Base-by-base conservation (phyloP, 2,888 invertebrate species). In the Germaria angustata region DNA sequence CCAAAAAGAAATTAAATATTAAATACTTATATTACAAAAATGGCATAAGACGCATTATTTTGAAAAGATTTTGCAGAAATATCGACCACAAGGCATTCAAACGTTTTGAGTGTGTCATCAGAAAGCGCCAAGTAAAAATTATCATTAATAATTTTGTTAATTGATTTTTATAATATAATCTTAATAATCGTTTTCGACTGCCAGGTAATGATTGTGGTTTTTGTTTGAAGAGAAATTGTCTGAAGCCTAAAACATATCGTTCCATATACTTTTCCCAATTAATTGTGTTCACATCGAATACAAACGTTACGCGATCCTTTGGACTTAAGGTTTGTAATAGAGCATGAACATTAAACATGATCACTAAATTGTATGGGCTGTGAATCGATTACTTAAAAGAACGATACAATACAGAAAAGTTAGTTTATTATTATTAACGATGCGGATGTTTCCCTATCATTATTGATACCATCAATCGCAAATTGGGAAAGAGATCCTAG, bases 231-330 rank as follows among this genome's bases (percentile, higher is more conserved):
- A 98, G 94, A 92, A 96, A 98, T 91, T 95, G 95, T 89, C 98
- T 93, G 88, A 97, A 97, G 68, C 98, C 98, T 87, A 98, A 92
- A 51, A 97, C 95, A 90, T 98, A 98, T 87, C 95, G 94, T 92
- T 98, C 97, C 87, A 98, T 94, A 90, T 98, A 98, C 68, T 95
- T 94, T 84, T 96, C 95, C 98, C 98, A 98, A 91, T 98, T 93
- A 86, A 98, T 96, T 91, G 95, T 94, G 86, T 93, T 93, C 34
- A 96, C 95, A 92, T 98, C 97, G 90, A 98, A 98, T 90, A 95
- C 95, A 91, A 98, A 98, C 44, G 93, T 94, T 88, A 94, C 93
- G 59, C 94, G 93, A 91, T 97, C 97, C 49, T 93, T 93, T 13
- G 93, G 92, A 85, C 93, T 94, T 81, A 95, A 92, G 61, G 92